Base-by-base conservation (phyloP, 2,797 vertebrate species). In the Podarcis lilfordi region DNA sequence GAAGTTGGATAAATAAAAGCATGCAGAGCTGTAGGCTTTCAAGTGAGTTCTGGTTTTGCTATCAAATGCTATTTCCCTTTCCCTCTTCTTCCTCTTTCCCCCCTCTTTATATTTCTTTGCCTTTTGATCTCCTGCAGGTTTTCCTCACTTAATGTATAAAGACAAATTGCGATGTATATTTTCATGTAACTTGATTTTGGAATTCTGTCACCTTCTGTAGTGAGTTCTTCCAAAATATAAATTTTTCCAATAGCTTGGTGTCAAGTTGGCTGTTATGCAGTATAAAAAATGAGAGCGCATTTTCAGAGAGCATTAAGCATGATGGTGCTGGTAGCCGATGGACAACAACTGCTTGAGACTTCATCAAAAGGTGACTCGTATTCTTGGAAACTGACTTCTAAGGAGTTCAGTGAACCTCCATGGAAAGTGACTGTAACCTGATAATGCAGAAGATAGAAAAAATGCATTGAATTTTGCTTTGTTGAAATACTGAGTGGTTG, bases 151-250 rank as follows among this genome's bases (percentile, higher is more conserved):
- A 97, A 97, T 99, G 98, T 99, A 99, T 97, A 99, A 98, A 99
- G 97, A 98, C 96, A 97, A 98, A 98, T 98, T 96, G 98, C 97
- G 97, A 98, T 99, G 98, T 99, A 99, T 99, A 99, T 99, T 99
- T 99, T 99, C 98, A 98, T 99, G 98, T 99, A 98, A 99, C 98
- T 97, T 97, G 97, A 97, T 97, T 98, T 97, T 97, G 97, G 97
- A 98, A 98, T 97, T 98, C 97, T 98, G 98, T 98, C 98, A 98
- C 98, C 97, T 97, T 97, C 97, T 99, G 98, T 99, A 98, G 98
- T 98, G 97, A 98, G 98, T 98, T 99, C 98, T 98, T 99, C 98
- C 98, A 98, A 99, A 99, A 98, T 98, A 98, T 97, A 98, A 98
- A 96, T 98, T 98, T 99, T 99, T 98, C 97, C 98, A 98, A 98